Conservation (phyloP, 2,113 vertebrate genomes). For the Ia io region DNA sequence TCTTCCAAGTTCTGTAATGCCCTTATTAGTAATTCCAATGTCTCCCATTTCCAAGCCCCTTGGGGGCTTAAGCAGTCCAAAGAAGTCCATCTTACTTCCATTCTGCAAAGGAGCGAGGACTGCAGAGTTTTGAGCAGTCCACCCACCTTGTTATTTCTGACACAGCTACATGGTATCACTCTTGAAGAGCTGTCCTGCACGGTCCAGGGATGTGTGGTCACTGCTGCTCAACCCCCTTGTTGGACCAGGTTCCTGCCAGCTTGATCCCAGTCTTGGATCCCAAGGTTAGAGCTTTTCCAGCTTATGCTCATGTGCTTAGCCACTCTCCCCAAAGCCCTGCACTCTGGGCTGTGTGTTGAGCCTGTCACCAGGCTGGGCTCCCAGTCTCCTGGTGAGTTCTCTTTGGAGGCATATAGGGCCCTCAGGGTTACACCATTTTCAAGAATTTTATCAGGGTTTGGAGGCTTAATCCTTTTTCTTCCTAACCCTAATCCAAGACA, state of each 20-base stretch:
- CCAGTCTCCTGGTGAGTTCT: background rate
- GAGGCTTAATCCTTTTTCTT: background rate
- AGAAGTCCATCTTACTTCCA: background rate
- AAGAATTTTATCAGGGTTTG: background rate
- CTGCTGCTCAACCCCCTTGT: background rate
- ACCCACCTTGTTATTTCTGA: constrained; percentile 14
- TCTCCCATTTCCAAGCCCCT: background rate
- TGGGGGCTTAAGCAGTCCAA: background rate
- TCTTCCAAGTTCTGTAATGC: background rate
- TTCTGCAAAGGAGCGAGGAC: background rate
- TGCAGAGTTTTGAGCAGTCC: background rate
- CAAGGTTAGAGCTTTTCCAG: constrained; percentile 2
- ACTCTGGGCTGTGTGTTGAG: background rate
- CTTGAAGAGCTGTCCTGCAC: background rate
- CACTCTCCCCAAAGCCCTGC: background rate
- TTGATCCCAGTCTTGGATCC: background rate
- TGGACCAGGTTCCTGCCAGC: background rate
- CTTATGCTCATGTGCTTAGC: background rate
- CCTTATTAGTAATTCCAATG: background rate
- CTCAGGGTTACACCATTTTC: background rate
- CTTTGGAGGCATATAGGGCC: background rate
- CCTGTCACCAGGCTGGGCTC: background rate
- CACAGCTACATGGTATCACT: background rate
- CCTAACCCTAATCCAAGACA: background rate
- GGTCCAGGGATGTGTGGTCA: background rate